Evolutionary conservation across 2,888 invertebrate species (phyloP).

Genomic region (Mythimna pallens): DNA sequence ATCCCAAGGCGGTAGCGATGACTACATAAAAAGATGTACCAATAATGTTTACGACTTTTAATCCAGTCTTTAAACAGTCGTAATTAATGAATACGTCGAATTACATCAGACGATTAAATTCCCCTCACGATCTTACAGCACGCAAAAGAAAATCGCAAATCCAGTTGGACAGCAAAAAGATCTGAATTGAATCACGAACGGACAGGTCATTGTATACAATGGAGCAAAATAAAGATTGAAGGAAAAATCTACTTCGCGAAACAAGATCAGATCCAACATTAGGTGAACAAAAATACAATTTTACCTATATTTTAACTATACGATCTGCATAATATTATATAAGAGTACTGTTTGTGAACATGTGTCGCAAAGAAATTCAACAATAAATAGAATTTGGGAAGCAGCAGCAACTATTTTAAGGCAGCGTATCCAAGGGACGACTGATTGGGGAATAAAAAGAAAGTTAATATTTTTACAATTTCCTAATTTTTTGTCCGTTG

Average conservation of each 20-base stretch:
- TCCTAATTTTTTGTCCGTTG: not conserved
- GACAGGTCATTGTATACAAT: conserved; percentile 68
- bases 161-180: conserved; percentile 68
- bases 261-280: conserved; percentile 53
- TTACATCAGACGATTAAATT: conserved; percentile 60
- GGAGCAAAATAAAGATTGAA: conserved; percentile 63
- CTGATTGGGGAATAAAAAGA: conserved; percentile 27
- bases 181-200: conserved; percentile 67
- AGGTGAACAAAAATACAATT: conserved; percentile 7
- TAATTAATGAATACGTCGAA: conserved; percentile 65
- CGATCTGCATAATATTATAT: not conserved
- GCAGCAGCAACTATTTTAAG: conserved; percentile 17
- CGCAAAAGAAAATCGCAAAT: conserved; percentile 66
- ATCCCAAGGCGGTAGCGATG: conserved; percentile 20
- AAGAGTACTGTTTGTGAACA: conserved; percentile 10
- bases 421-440: conserved; percentile 21
- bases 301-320: not conserved
- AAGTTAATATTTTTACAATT: conserved; percentile 22
- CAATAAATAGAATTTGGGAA: conserved; percentile 20
- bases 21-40: conserved; percentile 35
- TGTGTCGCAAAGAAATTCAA: conserved; percentile 10
- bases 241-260: conserved; percentile 68
- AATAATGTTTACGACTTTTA: conserved; percentile 50
- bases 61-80: conserved; percentile 49
- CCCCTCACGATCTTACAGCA: conserved; percentile 59